Percentiles rank a stretch among this genome's conserved stretches.
phyloP scores from a whole-genome alignment of 2,888 invertebrate species.

The Stratiomys singularior region DNA sequence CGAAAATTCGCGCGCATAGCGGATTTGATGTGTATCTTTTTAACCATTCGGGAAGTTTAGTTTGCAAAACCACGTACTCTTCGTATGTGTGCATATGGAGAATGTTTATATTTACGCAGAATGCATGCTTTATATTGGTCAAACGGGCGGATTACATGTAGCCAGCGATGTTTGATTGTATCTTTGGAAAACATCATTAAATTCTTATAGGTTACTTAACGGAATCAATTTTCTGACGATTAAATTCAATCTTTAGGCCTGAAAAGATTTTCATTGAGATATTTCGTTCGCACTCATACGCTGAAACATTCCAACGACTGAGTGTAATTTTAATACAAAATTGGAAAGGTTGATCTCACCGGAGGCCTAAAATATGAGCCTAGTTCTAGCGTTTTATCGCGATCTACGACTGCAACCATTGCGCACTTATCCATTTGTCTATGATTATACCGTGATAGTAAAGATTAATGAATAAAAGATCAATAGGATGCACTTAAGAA shows the following conservation, averaged over 20 bases:
- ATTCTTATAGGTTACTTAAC: neutral
- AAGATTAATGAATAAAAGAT: slow-evolving; percentile 4
- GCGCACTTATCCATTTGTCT: neutral
- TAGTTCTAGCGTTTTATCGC: neutral
- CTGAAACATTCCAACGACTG: neutral
- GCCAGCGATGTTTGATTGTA: neutral
- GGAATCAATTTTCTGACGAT: slow-evolving; percentile 10
- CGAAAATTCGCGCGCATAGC: no score
- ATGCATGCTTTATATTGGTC: no score
- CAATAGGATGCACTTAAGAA: neutral
- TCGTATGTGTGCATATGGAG: no score
- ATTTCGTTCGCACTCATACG: no score
- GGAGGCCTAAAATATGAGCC: neutral
- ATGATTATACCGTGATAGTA: neutral
- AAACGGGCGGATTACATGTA: no score
- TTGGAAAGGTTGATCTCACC: neutral
- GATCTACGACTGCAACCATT: neutral
- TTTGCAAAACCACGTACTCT: no score
- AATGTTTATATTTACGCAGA: no score
- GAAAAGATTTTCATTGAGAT: no score
- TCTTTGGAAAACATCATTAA: slow-evolving; percentile 1
- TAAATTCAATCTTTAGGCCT: neutral
- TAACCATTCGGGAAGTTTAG: no score
- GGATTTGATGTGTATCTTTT: no score
- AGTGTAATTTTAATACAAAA: neutral